Evolutionary conservation across 2,888 invertebrate genomes (phyloP), one percentile per base, ranked within the genome.

Genomic region (Zygothrica quintamaculata): DNA sequence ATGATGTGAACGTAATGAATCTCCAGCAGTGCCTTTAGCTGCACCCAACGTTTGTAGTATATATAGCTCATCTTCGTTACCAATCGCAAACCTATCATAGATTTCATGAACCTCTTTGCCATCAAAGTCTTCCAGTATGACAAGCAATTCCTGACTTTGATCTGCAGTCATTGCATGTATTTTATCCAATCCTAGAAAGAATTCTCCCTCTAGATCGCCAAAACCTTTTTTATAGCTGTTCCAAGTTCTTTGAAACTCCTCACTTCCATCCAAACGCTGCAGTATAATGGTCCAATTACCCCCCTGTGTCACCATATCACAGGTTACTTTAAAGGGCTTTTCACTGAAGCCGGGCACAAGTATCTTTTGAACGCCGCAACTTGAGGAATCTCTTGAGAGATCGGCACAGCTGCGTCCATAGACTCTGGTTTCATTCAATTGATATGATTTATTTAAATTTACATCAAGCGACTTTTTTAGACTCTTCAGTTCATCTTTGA

Each of bases 151-250:
- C 11, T 72, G 73, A 9, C 15, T 34, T 2, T 39, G 7, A 1
- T 46, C 48, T 0, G 44, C 37, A 3, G 58, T 76, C 11, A 67
- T 1, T 1, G n/a, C 9, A 9, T 29, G n/a, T n/a, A 29, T 7
- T 5, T 29, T 29, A 39, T 51, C 67, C 9, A 77, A 26, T 0
- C 74, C 78, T 12, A 70, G 4, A n/a, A 74, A 77, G 16, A 67
- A 66, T 12, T 76, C 67, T 0, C 58, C 58, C 1, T 69, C 44
- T 4, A 74, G 7, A 13, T 50, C 50, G 0, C 73, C 75, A 4
- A 76, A 77, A 0, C 74, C 74, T 0, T 44, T 42, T 9, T 70
- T 66, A 12, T 76, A 77, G 1, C 42, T 50, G 3, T 15, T 39
- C 67, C 74, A 74, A 3, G 37, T 42, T 0, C 77, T 65, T 47